Conservation (phyloP, 2,888 invertebrate genomes). For the Mythimna vitellina region DNA sequence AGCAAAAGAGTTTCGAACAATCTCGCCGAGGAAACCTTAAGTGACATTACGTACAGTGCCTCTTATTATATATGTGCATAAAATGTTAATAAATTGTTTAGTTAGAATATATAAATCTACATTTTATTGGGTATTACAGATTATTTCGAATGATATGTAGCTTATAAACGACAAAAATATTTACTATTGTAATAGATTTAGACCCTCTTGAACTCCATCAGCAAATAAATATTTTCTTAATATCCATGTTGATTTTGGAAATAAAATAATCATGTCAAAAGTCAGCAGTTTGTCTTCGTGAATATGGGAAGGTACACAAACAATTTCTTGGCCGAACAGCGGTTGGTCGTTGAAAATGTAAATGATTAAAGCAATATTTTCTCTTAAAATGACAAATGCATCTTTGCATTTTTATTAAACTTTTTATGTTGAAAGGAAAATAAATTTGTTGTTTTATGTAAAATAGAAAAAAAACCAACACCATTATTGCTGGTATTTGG, state of each 20-base stretch:
- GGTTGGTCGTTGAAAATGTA: slow-evolving; percentile 3
- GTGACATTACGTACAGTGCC: slow-evolving; percentile 30
- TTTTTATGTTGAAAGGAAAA: not conserved
- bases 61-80: slow-evolving; percentile 52
- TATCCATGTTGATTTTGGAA: slow-evolving; percentile 45
- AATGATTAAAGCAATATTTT: slow-evolving; percentile 10
- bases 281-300: slow-evolving; percentile 37
- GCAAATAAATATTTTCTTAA: slow-evolving; percentile 48
- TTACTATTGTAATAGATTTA: slow-evolving; percentile 36
- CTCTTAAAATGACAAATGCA: not conserved
- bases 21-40: slow-evolving; percentile 26
- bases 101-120: slow-evolving; percentile 55
- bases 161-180: slow-evolving; percentile 31
- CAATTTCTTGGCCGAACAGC: slow-evolving; percentile 1
- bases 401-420: not conserved
- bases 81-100: slow-evolving; percentile 50
- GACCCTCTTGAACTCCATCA: slow-evolving; percentile 15
- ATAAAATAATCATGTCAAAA: slow-evolving; percentile 37
- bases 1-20: too few relatives aligned
- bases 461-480: not conserved
- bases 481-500: too few relatives aligned
- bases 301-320: not conserved
- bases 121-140: slow-evolving; percentile 52
- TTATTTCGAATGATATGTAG: slow-evolving; percentile 43
- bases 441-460: not conserved